phyloP scores from a whole-genome alignment of 2,113 vertebrate species.

The Fulmarus glacialis region DNA sequence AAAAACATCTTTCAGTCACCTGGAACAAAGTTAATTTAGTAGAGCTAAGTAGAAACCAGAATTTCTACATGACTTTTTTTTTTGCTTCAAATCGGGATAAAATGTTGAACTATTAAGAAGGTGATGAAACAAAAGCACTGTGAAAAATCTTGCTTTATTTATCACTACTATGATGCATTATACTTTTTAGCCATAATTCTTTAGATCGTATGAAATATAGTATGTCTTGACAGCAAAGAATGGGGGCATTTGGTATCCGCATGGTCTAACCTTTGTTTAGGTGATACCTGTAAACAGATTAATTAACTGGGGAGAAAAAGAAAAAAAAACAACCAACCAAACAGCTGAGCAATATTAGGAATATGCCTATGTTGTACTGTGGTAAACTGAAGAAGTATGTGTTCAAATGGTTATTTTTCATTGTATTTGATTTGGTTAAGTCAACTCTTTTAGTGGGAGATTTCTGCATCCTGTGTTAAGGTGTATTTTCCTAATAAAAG shows the following conservation, averaged over 20 bases:
- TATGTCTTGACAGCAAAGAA: neutral
- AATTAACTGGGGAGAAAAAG: neutral
- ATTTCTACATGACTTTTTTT: neutral
- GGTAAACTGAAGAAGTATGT: neutral
- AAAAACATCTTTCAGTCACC: neutral
- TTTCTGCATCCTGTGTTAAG: neutral
- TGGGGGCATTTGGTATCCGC: neutral
- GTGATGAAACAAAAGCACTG: neutral
- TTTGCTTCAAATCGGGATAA: neutral
- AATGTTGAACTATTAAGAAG: neutral
- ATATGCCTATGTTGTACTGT: neutral
- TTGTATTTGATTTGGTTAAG: neutral
- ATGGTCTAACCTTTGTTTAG: neutral
- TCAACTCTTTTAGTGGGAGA: neutral
- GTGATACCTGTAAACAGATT: neutral
- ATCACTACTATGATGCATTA: neutral
- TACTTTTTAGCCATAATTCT: neutral
- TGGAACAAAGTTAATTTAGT: neutral
- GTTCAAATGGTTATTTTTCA: neutral
- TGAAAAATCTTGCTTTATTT: neutral
- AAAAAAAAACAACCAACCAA: neutral
- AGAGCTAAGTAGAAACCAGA: neutral
- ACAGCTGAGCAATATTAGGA: neutral
- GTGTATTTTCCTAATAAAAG: neutral
- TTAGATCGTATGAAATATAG: neutral